Conservation (phyloP, 2,888 invertebrate species). For the Melipona bicolor region DNA sequence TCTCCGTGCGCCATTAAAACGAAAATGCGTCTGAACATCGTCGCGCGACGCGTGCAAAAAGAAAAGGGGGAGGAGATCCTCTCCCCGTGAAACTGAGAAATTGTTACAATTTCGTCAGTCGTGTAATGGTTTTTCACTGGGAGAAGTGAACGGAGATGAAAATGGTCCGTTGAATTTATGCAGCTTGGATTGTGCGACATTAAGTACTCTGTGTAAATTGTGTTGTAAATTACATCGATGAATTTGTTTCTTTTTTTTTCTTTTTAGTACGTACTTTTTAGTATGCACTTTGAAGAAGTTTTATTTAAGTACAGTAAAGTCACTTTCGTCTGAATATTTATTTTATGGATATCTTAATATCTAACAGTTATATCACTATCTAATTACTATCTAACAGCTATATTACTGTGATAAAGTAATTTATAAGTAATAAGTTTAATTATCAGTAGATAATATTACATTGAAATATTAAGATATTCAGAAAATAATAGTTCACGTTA, state of each 20-base stretch:
- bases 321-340: too few relatives aligned
- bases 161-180: neutral
- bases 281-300: too few relatives aligned
- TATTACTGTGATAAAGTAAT: too few relatives aligned
- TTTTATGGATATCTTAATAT: too few relatives aligned
- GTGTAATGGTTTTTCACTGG: neutral
- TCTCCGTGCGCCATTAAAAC: conserved; percentile 55
- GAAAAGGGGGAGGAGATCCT: neutral
- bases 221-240: neutral
- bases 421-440: too few relatives aligned
- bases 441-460: too few relatives aligned
- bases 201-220: neutral
- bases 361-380: too few relatives aligned
- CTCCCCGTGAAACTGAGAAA: conserved; percentile 7
- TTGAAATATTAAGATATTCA: too few relatives aligned
- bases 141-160: neutral
- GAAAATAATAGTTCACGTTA: too few relatives aligned
- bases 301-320: too few relatives aligned
- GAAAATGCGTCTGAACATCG: conserved; percentile 29
- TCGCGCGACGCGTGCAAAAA: neutral
- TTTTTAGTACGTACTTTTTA: too few relatives aligned
- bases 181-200: neutral
- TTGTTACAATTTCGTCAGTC: conserved; percentile 23
- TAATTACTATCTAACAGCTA: too few relatives aligned
- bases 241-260: neutral